Base-by-base conservation (phyloP, 2,113 vertebrate genomes). In the Bambusicola thoracicus region DNA sequence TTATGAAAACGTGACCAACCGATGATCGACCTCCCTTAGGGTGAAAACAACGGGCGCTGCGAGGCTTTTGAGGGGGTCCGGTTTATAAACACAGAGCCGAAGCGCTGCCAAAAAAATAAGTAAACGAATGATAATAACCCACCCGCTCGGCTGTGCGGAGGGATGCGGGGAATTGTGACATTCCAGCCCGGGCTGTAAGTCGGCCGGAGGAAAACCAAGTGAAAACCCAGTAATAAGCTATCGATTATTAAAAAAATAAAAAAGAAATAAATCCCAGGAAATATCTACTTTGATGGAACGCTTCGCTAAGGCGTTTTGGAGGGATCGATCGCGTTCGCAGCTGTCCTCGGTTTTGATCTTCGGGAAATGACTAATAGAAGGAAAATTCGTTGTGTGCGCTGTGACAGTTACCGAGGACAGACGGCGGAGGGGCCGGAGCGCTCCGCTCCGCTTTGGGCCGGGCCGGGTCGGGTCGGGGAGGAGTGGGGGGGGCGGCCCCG, bases 321-420 rank as follows among this genome's bases (percentile, higher is more conserved):
- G 58, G 58, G 69, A 90, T 89, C 73, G 80, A 88, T 88, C 46
- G 72, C 41, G 24, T 78, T 84, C 55, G 12, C 76, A 70, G 30
- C 89, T 81, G 55, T 51, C 73, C 43, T 80, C 20, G 20, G 20
- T 49, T 91, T 44, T 70, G 78, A 58, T 83, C 73, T 25, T 85
- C 30, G 69, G 69, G 56, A 75, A 85, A 68, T 61, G 53, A 70
- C 53, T 61, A 38, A 58, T 66, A 53, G 4, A 22, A 58, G 32
- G 65, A 73, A 70, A 85, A 81, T 87, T 95, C 90, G 75, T 90
- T 89, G 61, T 46, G 81, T 49, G 72, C 34, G 11, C 46, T 27
- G 40, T 6, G 25, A 38, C 2, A 78, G 41, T 11, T 29, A 8
- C 29, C 27, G 25, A 20, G 38, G 22, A 21, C 44, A 53, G 16